These are phyloP conservation scores for Phoenoteleia sp. DNA, from an alignment of 2,888 invertebrate species.

Conservation along the genomic window DNA sequence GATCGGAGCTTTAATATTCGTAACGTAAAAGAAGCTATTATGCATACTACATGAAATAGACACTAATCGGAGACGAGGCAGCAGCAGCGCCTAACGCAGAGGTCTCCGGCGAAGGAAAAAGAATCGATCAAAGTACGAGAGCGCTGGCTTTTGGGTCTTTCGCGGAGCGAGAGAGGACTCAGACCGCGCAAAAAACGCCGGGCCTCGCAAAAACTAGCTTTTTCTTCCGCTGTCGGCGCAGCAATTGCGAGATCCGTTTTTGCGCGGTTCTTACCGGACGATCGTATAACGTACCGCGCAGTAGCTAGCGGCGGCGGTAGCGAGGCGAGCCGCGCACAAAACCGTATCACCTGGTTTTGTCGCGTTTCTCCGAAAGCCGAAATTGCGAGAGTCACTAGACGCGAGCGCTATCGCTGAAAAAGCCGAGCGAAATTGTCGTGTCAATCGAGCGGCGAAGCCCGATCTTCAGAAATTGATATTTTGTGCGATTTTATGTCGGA, in stretches of 20 bases:
- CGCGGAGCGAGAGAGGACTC: slow-evolving; percentile 83
- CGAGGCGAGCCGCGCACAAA: slow-evolving; percentile 77
- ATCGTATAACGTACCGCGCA: slow-evolving; percentile 74
- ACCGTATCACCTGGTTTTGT: slow-evolving; percentile 79
- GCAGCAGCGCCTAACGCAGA: slow-evolving; percentile 64
- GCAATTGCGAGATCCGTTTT: slow-evolving; percentile 83
- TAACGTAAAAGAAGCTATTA: slow-evolving; percentile 57
- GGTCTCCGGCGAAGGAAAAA: slow-evolving; percentile 72
- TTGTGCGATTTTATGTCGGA: neutral
- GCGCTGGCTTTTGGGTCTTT: slow-evolving; percentile 76
- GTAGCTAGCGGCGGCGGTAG: slow-evolving; percentile 75
- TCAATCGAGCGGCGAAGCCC: slow-evolving; percentile 39
- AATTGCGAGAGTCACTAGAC: slow-evolving; percentile 79
- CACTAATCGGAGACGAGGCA: slow-evolving; percentile 68
- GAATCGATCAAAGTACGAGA: slow-evolving; percentile 73
- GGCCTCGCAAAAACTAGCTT: slow-evolving; percentile 80
- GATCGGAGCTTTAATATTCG: slow-evolving; percentile 1
- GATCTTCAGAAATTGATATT: slow-evolving; percentile 42
- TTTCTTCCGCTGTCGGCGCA: slow-evolving; percentile 83
- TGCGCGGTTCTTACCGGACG: slow-evolving; percentile 81
- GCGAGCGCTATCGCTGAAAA: slow-evolving; percentile 59
- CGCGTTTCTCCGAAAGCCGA: slow-evolving; percentile 82
- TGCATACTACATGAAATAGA: slow-evolving; percentile 73
- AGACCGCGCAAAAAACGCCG: slow-evolving; percentile 76
- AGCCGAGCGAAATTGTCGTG: slow-evolving; percentile 63